Evolutionary conservation across 2,888 invertebrate species (phyloP).

Genomic region (Epinotia nisella): DNA sequence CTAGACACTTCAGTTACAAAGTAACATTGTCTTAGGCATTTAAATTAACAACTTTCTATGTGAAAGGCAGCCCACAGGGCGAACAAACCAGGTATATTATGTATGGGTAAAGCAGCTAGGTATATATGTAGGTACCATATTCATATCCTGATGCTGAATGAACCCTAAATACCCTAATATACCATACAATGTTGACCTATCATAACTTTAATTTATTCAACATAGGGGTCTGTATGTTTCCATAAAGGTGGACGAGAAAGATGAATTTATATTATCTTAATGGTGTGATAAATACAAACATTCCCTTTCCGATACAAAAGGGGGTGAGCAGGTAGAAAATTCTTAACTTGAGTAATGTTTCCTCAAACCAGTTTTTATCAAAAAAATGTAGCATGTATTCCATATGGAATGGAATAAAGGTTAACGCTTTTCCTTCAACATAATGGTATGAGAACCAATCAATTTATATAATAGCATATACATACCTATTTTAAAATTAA

Average conservation of each 20-base stretch:
- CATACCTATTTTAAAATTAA: no score
- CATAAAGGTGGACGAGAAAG: neutral
- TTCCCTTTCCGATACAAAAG: neutral
- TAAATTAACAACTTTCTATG: conserved; percentile 16
- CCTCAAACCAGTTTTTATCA: neutral
- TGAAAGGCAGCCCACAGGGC: neutral
- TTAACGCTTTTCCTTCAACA: neutral
- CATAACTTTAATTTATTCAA: neutral
- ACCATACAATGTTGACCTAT: no score
- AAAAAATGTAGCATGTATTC: conserved; percentile 4
- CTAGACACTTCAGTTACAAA: neutral
- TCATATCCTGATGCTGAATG: no score
- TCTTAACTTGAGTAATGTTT: neutral
- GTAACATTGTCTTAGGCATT: neutral
- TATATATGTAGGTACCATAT: neutral
- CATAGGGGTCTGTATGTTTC: neutral
- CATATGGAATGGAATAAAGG: neutral
- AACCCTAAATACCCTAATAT: neutral
- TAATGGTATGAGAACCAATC: neutral
- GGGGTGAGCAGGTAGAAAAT: neutral
- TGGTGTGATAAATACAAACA: neutral
- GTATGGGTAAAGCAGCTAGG: neutral
- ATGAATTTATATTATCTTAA: neutral
- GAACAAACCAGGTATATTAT: neutral
- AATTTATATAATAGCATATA: no score